A percentile compares a stretch with the other conserved stretches of the same genome.
These are phyloP conservation scores for Calcarius lapponicus DNA, from an alignment of 2,797 vertebrate genomes.

Conservation along the genomic window DNA sequence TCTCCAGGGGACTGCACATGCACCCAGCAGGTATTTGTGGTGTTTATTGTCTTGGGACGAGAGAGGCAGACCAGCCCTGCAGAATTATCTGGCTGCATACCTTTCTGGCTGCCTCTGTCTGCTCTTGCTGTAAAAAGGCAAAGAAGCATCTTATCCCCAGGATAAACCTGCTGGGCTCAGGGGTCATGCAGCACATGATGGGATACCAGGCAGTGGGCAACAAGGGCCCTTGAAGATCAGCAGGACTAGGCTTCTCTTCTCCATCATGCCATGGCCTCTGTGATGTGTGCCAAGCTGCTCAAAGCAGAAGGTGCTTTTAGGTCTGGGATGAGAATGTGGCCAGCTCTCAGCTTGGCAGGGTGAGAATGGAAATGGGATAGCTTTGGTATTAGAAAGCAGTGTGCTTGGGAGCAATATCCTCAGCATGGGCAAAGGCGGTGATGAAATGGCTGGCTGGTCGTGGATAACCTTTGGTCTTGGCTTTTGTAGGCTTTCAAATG, in stretches of 20 bases:
- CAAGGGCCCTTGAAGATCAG: neutral
- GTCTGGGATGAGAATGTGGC: neutral
- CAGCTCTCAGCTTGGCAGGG: neutral
- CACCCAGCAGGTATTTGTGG: neutral
- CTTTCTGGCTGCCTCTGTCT: neutral
- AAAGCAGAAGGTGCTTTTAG: neutral
- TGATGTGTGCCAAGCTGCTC: neutral
- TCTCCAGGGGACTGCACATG: neutral
- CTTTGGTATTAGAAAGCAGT: conserved; percentile 19
- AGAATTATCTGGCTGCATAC: neutral
- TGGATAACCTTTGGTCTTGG: neutral
- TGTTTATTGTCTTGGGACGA: neutral
- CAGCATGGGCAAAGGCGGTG: neutral
- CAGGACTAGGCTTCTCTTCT: neutral
- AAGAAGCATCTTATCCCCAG: neutral
- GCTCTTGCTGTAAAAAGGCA: neutral
- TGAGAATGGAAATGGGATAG: neutral
- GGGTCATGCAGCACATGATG: neutral
- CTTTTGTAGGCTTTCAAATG: conserved; percentile 9
- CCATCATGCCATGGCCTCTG: neutral
- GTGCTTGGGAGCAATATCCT: neutral
- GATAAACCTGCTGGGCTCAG: neutral
- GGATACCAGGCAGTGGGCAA: neutral
- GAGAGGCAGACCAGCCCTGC: neutral
- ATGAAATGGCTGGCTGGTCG: neutral